These are phyloP conservation scores for Meloidogyne hapla DNA, from an alignment of 1,140 invertebrate genomes.

Conservation along the genomic window DNA sequence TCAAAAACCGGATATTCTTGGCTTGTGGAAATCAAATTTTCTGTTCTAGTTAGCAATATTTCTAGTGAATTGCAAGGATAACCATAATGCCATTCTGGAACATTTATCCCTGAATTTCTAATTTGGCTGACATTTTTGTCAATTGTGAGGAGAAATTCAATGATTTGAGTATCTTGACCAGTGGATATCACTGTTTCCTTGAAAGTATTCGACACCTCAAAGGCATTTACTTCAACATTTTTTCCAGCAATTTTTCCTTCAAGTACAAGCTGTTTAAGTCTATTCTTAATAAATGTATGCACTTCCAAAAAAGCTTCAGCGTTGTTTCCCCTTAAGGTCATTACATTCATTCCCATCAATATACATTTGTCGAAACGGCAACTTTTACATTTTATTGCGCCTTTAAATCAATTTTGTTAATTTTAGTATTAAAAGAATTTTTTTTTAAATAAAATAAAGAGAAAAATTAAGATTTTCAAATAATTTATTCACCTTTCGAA, in stretches of 20 bases:
- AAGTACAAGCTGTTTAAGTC: neutral
- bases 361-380: neutral
- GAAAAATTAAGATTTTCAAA: no score
- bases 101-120: neutral
- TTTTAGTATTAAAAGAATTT: no score
- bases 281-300: neutral
- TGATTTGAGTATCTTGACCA: neutral
- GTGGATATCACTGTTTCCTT: neutral
- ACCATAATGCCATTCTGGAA: slow-evolving; percentile 8
- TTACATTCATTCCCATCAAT: slow-evolving; percentile 7
- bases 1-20: neutral
- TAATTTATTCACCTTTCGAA: neutral
- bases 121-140: neutral
- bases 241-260: neutral
- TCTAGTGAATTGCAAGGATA: neutral
- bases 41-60: neutral
- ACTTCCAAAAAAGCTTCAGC: neutral
- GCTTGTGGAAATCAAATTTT: neutral
- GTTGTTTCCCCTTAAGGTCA: neutral
- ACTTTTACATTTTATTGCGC: neutral
- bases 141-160: neutral
- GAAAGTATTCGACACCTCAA: neutral
- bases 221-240: neutral
- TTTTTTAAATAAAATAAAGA: no score
- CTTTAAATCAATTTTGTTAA: no score